phyloP scores from a whole-genome alignment of 2,888 invertebrate species.

The Galerucella pusilla region DNA sequence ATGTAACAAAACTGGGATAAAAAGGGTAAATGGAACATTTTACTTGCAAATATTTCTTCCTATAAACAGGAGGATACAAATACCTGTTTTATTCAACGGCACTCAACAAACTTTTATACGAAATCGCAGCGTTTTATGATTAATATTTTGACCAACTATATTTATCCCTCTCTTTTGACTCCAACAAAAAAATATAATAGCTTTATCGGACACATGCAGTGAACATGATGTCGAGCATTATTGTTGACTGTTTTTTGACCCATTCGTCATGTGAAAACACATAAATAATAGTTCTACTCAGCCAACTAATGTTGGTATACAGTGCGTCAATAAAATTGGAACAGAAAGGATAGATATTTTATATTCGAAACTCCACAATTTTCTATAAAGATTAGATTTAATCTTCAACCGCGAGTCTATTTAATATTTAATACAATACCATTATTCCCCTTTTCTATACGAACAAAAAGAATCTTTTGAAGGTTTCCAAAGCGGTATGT shows the following conservation, averaged over 20 bases:
- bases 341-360: no score
- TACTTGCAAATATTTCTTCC: no score
- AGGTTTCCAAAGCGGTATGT: background rate
- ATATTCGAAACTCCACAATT: no score
- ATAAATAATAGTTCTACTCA: slow-evolving; percentile 3
- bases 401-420: background rate
- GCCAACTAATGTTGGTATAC: background rate
- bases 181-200: slow-evolving; percentile 8
- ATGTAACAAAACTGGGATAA: no score
- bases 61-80: no score
- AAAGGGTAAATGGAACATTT: no score
- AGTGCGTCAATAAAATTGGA: no score
- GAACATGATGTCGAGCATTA: slow-evolving; percentile 13
- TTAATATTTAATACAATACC: background rate
- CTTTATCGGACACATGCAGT: slow-evolving; percentile 4
- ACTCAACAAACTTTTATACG: no score
- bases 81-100: no score
- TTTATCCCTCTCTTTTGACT: background rate
- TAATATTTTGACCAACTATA: background rate
- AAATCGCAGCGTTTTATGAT: background rate
- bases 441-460: background rate
- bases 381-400: background rate
- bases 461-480: background rate
- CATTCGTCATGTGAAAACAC: slow-evolving; percentile 1
- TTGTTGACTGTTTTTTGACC: slow-evolving; percentile 2